Evolutionary conservation across 2,113 vertebrate species (phyloP).

Genomic region (Oncorhynchus gorbuscha): DNA sequence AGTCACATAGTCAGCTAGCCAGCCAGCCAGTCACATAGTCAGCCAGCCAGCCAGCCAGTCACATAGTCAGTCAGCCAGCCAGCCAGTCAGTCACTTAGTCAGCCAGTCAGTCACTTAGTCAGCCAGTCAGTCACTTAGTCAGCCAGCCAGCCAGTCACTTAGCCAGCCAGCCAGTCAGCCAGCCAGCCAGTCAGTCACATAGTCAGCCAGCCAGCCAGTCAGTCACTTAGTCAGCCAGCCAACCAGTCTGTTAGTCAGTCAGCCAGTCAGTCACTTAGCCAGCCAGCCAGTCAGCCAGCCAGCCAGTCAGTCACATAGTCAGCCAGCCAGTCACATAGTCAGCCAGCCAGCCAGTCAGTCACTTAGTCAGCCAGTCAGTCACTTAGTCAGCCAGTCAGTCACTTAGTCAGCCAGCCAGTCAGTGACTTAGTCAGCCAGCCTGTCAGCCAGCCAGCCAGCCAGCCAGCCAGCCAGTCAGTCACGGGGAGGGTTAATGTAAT

Average conservation of each 20-base stretch:
- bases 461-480: no score
- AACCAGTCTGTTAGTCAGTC: rapidly evolving
- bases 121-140: no score
- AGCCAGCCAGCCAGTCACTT: rapidly evolving
- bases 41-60: no score
- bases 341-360: no score
- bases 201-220: rapidly evolving
- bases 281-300: rapidly evolving
- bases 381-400: rapidly evolving
- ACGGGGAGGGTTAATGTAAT: background rate
- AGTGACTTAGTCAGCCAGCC: no score
- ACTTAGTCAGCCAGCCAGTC: no score
- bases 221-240: rapidly evolving
- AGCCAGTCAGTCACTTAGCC: rapidly evolving
- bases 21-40: rapidly evolving
- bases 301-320: rapidly evolving
- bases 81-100: rapidly evolving
- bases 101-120: rapidly evolving
- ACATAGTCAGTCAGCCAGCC: no score
- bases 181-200: rapidly evolving
- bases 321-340: no score
- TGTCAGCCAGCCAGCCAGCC: no score
- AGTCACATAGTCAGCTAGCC: no score
- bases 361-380: rapidly evolving
- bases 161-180: rapidly evolving